Percentiles rank a stretch among this genome's conserved stretches.
Conservation (phyloP, 2,797 vertebrate species). For the Pangasius macronema region DNA sequence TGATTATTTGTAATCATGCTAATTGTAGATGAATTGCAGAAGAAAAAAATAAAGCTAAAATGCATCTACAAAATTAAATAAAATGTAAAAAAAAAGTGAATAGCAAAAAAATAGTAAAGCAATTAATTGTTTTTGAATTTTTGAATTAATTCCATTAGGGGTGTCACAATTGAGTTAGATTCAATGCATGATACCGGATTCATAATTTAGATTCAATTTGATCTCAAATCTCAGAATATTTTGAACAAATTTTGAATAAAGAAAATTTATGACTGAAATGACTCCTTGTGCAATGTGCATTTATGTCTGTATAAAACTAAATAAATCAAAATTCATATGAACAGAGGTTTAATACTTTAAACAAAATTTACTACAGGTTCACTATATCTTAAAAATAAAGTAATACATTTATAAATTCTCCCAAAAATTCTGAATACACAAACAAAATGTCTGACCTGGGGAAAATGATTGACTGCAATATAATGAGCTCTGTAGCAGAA, state of each 20-base stretch:
- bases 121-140: not conserved
- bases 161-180: not conserved
- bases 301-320: not conserved
- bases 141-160: not conserved
- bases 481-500: not conserved
- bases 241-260: not conserved
- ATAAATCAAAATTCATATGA: not conserved
- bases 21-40: not conserved
- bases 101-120: not conserved
- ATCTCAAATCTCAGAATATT: not conserved
- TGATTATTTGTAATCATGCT: too few relatives aligned
- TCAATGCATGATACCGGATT: too few relatives aligned
- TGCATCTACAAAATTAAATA: not conserved
- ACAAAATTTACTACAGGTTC: not conserved
- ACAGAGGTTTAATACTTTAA: not conserved
- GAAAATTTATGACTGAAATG: not conserved
- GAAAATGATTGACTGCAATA: not conserved
- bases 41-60: not conserved
- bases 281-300: too few relatives aligned
- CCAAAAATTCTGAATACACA: not conserved
- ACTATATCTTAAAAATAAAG: not conserved
- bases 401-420: not conserved
- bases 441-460: not conserved
- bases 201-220: not conserved
- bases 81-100: not conserved